phyloP scores from a whole-genome alignment of 2,113 vertebrate species.

The Myrmophylax atrothorax region DNA sequence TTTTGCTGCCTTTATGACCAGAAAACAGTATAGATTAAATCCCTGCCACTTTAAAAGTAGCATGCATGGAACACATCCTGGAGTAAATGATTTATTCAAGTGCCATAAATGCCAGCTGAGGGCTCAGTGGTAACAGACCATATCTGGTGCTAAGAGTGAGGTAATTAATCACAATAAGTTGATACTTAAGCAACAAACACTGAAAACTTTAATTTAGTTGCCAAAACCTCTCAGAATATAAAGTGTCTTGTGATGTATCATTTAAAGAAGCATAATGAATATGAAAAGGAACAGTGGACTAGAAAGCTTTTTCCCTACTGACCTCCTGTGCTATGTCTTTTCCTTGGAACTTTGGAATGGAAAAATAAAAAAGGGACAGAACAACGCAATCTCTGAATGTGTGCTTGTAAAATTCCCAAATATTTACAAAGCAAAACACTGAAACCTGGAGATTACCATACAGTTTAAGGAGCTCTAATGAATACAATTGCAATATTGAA shows the following conservation, averaged over 20 bases:
- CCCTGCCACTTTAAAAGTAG: not conserved
- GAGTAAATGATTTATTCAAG: constrained; percentile 26
- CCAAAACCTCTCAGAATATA: constrained; percentile 1
- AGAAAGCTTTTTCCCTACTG: not conserved
- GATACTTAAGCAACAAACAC: not conserved
- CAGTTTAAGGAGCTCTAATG: constrained; percentile 29
- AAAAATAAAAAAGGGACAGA: not conserved
- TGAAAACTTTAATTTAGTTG: constrained; percentile 8
- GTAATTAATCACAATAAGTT: constrained; percentile 36
- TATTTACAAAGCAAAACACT: constrained; percentile 30
- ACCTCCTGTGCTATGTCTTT: not conserved
- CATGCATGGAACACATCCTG: not conserved
- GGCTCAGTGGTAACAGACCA: not conserved
- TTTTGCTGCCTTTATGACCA: not conserved
- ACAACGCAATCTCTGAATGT: not conserved
- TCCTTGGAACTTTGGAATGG: not conserved
- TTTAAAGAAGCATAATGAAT: constrained; percentile 26
- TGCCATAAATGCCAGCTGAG: not conserved
- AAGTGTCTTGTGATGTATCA: constrained; percentile 4
- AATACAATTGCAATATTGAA: not conserved
- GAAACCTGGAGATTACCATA: constrained; percentile 18
- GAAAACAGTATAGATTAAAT: constrained; percentile 11
- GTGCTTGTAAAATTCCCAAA: constrained; percentile 1
- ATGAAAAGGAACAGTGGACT: not conserved
- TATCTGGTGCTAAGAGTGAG: not conserved